These are phyloP conservation scores for Diplolepis rosae DNA, from an alignment of 2,888 invertebrate species.

Conservation along the genomic window DNA sequence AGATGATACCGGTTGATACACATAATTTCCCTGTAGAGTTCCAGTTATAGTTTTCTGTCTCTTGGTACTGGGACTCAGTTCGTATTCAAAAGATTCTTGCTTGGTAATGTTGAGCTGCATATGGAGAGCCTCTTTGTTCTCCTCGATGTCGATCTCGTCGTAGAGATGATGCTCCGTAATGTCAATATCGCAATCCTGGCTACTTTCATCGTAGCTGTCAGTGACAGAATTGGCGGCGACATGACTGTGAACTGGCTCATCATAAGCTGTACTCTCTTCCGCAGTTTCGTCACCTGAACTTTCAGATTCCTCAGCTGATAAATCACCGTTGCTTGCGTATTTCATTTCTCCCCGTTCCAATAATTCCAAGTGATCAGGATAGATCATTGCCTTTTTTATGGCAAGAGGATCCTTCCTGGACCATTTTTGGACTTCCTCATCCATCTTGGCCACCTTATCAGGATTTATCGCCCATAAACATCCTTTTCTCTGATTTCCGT, in stretches of 20 bases:
- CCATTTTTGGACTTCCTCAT: conserved; percentile 98
- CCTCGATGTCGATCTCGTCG: conserved; percentile 84
- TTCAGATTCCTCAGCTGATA: conserved; percentile 82
- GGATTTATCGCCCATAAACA: conserved; percentile 99
- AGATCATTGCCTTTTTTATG: conserved; percentile 94
- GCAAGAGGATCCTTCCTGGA: conserved; percentile 95
- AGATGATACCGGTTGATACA: conserved; percentile 67
- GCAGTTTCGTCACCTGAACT: conserved; percentile 77
- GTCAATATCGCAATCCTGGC: conserved; percentile 70
- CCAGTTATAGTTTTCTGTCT: conserved; percentile 67
- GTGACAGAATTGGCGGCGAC: conserved; percentile 73
- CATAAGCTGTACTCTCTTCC: conserved; percentile 68
- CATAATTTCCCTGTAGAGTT: conserved; percentile 67
- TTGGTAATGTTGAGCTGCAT: conserved; percentile 74
- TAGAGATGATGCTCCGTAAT: conserved; percentile 83
- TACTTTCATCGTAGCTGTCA: conserved; percentile 70
- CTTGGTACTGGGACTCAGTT: conserved; percentile 63
- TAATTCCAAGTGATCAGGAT: conserved; percentile 90
- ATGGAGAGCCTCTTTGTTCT: conserved; percentile 78
- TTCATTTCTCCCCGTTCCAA: conserved; percentile 93
- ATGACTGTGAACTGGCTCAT: conserved; percentile 69
- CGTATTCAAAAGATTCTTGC: conserved; percentile 59
- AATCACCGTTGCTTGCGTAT: conserved; percentile 79
- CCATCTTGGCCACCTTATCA: conserved; percentile 95
- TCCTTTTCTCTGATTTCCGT: conserved; percentile 89